Conservation (phyloP, 2,113 vertebrate genomes). For the Eclectus roratus region DNA sequence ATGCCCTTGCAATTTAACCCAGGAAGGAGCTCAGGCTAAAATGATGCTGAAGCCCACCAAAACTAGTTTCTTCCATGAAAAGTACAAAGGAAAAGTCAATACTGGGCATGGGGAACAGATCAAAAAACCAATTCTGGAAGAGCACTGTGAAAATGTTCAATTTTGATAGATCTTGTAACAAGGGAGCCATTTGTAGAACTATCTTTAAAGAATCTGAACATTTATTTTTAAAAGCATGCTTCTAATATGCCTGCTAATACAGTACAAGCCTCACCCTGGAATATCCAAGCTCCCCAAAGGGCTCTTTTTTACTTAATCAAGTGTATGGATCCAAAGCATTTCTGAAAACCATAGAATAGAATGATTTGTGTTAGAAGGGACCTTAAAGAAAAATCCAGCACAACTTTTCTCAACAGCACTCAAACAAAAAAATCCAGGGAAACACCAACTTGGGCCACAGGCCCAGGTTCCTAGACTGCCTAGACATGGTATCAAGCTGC, state of each 20-base stretch:
- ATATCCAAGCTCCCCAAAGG: neutral
- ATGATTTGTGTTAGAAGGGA: neutral
- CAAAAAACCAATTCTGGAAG: neutral
- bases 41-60: neutral
- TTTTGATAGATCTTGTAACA: neutral
- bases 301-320: neutral
- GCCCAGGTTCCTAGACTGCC: neutral
- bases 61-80: neutral
- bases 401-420: neutral
- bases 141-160: neutral
- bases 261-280: neutral
- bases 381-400: neutral
- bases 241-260: neutral
- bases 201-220: neutral
- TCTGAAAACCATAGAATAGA: neutral
- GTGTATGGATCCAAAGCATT: neutral
- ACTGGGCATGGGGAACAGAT: neutral
- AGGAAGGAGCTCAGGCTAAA: neutral
- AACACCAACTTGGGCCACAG: rapidly evolving
- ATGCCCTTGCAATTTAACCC: neutral
- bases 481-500: rapidly evolving
- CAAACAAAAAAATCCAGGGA: neutral
- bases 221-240: neutral
- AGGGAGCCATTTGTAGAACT: neutral
- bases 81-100: neutral